Conservation (phyloP, 2,797 vertebrate species). For the Acanthiza pusilla region DNA sequence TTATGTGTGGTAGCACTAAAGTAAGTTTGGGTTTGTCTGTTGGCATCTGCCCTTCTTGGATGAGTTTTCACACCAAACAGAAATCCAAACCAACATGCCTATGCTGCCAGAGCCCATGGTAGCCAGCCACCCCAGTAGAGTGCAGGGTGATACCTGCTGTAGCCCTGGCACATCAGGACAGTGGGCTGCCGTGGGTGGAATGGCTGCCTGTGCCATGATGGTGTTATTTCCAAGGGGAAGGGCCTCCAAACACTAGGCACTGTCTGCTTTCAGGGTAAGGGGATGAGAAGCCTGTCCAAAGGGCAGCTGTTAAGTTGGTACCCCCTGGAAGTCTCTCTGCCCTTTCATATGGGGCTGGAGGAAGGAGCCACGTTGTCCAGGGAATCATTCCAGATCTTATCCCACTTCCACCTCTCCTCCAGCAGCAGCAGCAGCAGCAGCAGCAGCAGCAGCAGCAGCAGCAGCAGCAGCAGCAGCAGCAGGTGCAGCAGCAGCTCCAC, state of each 20-base stretch:
- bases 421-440: background rate
- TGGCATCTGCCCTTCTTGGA: background rate
- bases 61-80: background rate
- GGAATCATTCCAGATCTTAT: background rate
- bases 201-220: accelerated
- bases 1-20: background rate
- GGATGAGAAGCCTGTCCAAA: background rate
- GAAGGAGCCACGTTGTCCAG: background rate
- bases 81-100: accelerated
- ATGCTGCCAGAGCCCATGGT: accelerated
- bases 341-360: background rate
- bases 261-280: background rate
- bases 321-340: background rate
- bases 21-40: background rate
- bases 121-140: background rate
- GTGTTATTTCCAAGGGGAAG: background rate
- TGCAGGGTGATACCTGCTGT: accelerated
- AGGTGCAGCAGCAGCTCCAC: background rate
- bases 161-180: background rate
- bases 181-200: background rate
- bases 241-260: background rate
- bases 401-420: background rate
- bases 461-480: too few relatives aligned
- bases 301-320: background rate
- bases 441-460: too few relatives aligned